Evolutionary conservation across 2,888 invertebrate species (phyloP).

Genomic region (Masnerella sp.): DNA sequence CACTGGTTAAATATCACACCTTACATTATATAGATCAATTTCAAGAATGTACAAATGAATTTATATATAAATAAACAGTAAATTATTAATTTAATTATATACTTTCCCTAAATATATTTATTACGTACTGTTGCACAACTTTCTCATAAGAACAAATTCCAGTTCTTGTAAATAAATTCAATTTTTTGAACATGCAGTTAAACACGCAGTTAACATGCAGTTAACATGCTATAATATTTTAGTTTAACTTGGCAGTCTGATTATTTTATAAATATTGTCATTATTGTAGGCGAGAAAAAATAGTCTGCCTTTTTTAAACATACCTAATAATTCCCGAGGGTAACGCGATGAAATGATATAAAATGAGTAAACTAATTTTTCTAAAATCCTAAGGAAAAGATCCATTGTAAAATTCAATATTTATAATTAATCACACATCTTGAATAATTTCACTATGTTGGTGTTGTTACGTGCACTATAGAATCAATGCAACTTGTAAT

Average conservation of each 20-base stretch:
- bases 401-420: slow-evolving; percentile 16
- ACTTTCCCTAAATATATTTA: background rate
- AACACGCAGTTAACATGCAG: slow-evolving; percentile 13
- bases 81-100: background rate
- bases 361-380: slow-evolving; percentile 14
- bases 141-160: slow-evolving; percentile 16
- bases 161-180: slow-evolving; percentile 35
- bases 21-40: background rate
- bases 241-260: slow-evolving; percentile 24
- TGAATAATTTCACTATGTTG: background rate
- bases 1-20: slow-evolving; percentile 3
- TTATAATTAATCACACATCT: slow-evolving; percentile 11
- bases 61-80: background rate
- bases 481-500: background rate
- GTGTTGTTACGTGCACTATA: background rate
- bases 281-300: slow-evolving; percentile 29
- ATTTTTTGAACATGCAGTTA: background rate
- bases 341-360: slow-evolving; percentile 6
- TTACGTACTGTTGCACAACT: slow-evolving; percentile 18
- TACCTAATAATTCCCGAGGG: slow-evolving; percentile 17
- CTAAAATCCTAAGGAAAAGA: slow-evolving; percentile 23
- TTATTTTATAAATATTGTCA: slow-evolving; percentile 43
- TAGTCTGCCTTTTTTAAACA: slow-evolving; percentile 41
- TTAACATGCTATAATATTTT: slow-evolving; percentile 24
- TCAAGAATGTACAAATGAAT: slow-evolving; percentile 16